phyloP scores from a whole-genome alignment of 2,113 vertebrate genomes.

The Cnemophilus loriae region DNA sequence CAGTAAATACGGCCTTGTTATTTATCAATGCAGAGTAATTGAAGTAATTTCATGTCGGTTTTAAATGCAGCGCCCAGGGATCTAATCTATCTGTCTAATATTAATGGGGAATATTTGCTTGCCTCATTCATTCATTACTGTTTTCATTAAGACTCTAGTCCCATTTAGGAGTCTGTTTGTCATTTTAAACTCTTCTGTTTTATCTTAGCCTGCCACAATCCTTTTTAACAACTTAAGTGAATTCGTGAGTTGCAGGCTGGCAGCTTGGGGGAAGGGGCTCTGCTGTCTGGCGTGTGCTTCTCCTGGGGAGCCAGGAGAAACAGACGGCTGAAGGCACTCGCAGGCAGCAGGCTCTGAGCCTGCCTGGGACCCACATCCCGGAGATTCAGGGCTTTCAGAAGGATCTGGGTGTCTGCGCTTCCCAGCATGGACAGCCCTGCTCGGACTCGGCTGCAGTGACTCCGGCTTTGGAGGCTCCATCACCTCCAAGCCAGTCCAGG shows the following conservation, averaged over 20 bases:
- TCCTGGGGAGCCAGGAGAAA: constrained; percentile 3
- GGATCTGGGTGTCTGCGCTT: background rate
- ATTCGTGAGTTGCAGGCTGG: constrained; percentile 36
- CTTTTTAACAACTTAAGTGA: constrained; percentile 45
- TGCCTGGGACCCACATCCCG: background rate
- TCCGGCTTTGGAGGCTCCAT: background rate
- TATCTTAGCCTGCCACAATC: constrained; percentile 63
- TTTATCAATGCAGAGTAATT: constrained; percentile 69
- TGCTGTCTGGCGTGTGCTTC: constrained; percentile 10
- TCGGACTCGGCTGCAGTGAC: background rate
- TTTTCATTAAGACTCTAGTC: constrained; percentile 74
- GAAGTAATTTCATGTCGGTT: constrained; percentile 68
- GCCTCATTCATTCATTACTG: constrained; percentile 68
- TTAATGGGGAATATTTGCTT: constrained; percentile 70
- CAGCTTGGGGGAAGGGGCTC: constrained; percentile 29
- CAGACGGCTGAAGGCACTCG: background rate
- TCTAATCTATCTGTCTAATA: constrained; percentile 71
- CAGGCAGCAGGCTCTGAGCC: background rate
- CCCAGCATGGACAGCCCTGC: background rate
- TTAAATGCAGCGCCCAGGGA: constrained; percentile 58
- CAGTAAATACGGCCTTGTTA: constrained; percentile 50
- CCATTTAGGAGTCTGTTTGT: constrained; percentile 74
- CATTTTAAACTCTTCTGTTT: constrained; percentile 72
- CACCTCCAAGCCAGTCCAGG: accelerated
- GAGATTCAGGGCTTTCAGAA: background rate